Percentiles rank a stretch among this genome's conserved stretches.
Conservation (phyloP, 2,888 invertebrate species). For the Xestia xanthographa region DNA sequence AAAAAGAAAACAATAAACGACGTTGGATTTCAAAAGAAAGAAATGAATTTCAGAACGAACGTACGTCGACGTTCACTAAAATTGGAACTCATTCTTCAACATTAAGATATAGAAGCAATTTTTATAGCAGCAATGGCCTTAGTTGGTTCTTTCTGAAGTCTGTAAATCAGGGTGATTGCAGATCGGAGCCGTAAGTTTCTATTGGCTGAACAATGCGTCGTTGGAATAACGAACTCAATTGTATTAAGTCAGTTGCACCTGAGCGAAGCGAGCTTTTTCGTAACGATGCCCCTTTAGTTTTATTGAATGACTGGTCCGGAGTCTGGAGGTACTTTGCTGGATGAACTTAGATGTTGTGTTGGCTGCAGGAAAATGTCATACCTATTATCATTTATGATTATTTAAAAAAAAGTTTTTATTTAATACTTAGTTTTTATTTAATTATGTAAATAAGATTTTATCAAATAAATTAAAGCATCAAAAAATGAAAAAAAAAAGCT, state of each 20-base stretch:
- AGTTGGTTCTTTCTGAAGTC: slow-evolving; percentile 73
- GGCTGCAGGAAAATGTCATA: neutral
- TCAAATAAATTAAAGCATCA: too few species aligned
- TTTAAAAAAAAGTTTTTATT: too few species aligned
- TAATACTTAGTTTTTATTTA: too few species aligned
- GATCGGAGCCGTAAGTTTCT: slow-evolving; percentile 75
- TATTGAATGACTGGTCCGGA: slow-evolving; percentile 53
- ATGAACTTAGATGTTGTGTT: slow-evolving; percentile 14
- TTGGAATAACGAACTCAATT: slow-evolving; percentile 84
- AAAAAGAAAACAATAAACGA: slow-evolving; percentile 11
- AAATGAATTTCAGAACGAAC: slow-evolving; percentile 19
- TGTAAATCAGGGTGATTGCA: slow-evolving; percentile 79
- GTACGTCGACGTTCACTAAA: slow-evolving; percentile 26
- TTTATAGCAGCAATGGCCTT: slow-evolving; percentile 59
- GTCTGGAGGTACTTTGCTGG: slow-evolving; percentile 22
- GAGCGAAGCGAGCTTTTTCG: slow-evolving; percentile 65
- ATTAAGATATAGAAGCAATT: slow-evolving; percentile 52
- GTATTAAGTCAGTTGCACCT: slow-evolving; percentile 79
- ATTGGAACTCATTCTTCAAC: slow-evolving; percentile 44
- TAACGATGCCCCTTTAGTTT: slow-evolving; percentile 63
- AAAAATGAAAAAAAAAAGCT: too few species aligned
- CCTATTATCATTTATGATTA: neutral
- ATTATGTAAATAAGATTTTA: too few species aligned
- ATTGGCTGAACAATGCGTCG: slow-evolving; percentile 78
- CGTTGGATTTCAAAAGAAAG: slow-evolving; percentile 23